These are phyloP conservation scores for Meteorus sp. DNA, from an alignment of 1,140 invertebrate species.

Conservation along the genomic window DNA sequence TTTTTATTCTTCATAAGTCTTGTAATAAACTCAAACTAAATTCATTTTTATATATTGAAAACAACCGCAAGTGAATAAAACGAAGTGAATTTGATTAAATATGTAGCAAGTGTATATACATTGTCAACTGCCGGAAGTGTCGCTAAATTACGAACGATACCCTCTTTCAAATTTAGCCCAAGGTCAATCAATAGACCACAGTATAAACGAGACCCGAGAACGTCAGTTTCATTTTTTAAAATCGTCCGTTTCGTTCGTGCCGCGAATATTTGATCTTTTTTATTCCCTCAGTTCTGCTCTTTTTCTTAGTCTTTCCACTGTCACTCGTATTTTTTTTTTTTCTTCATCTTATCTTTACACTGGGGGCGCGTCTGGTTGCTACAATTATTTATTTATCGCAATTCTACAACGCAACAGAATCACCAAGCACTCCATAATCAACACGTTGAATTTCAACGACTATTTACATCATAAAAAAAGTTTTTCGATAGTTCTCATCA, in stretches of 20 bases:
- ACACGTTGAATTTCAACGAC: neutral
- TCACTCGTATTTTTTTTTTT: neutral
- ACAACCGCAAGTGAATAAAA: no score
- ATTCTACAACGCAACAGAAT: neutral
- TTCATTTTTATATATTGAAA: no score
- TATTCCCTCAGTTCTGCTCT: neutral
- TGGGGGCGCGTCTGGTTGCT: neutral
- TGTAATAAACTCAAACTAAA: no score
- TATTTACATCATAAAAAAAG: no score
- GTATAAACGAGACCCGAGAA: neutral
- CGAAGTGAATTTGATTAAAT: no score
- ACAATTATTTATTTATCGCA: slow-evolving; percentile 1
- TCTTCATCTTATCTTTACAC: neutral
- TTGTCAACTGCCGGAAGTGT: slow-evolving; percentile 1
- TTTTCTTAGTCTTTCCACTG: neutral
- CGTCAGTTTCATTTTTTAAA: slow-evolving; percentile 23
- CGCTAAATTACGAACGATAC: slow-evolving; percentile 27
- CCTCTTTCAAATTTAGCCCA: slow-evolving; percentile 38
- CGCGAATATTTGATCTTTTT: slow-evolving; percentile 11
- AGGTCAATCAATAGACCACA: slow-evolving; percentile 28
- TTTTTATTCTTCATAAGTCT: no score
- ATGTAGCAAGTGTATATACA: no score
- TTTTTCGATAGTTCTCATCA: no score
- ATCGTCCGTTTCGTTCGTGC: slow-evolving; percentile 21
- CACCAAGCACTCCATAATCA: no score